Evolutionary conservation across 2,888 invertebrate genomes (phyloP), one percentile per base, ranked within the genome.

Genomic region (Cacoxenus indagator): DNA sequence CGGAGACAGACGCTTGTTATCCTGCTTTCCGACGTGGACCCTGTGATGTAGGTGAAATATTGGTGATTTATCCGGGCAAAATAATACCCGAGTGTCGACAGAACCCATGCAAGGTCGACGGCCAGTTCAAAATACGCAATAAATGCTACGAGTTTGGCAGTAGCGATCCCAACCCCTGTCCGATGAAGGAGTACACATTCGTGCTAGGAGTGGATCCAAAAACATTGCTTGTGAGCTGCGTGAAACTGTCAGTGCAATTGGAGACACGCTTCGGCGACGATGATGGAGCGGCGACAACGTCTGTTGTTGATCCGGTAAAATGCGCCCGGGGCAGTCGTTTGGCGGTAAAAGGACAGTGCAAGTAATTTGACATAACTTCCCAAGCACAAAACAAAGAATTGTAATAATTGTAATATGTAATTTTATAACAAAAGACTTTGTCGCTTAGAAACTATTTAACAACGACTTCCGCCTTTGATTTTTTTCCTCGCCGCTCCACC

Each of bases 11-110:
- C 75, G 86, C 86, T 6, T 94, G 94, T 76, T 91, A 91, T 88
- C 89, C 90, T 61, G 91, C 92, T 0, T 93, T 90, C 78, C 88
- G 89, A 46, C 90, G 89, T 81, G 94, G 94, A 0, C 94, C 94
- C 0, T 94, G 94, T 77, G 73, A 80, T 0, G 65, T 77, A 0
- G 88, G 89, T 0, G 82, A 92, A 67, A 91, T 92, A 77, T 87
- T 93, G 26, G 82, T 91, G 6, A 87, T 94, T 22, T 89, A 88
- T 9, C 73, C 80, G 51, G 87, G 89, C 45, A 85, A 90, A 14
- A 88, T 89, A 0, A 87, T 91, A 51, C 92, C 93, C 0, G 86
- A 89, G 65, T 94, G 94, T 78, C 88, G 87, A 3, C 76, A 75
- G 24, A 94, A 94, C 87, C 91, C 91, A 0, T 94, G 94, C 79